phyloP scores from a whole-genome alignment of 2,113 vertebrate genomes.

The Chelonoidis abingdonii region DNA sequence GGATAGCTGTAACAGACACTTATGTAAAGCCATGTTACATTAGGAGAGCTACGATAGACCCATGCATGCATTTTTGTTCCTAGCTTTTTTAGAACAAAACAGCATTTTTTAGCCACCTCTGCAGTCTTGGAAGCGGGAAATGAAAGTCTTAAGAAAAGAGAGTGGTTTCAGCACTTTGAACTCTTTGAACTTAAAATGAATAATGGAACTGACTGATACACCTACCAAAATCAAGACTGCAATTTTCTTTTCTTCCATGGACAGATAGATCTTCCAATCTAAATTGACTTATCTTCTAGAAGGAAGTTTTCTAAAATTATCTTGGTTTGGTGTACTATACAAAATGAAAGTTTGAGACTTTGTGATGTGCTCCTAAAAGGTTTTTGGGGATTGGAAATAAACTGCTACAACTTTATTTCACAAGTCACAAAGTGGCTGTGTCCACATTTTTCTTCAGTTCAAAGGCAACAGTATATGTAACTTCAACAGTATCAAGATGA shows the following conservation, averaged over 20 bases:
- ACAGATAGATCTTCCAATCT: background rate
- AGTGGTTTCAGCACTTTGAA: background rate
- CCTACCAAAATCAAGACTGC: background rate
- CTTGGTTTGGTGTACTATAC: background rate
- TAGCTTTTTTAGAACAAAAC: background rate
- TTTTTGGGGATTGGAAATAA: constrained; percentile 1
- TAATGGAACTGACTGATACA: background rate
- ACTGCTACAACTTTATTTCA: background rate
- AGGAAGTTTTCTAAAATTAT: background rate
- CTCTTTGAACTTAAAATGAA: background rate
- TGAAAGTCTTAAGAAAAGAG: background rate
- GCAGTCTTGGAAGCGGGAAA: background rate
- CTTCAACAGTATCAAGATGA: background rate
- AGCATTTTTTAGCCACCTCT: background rate
- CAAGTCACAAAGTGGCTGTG: background rate
- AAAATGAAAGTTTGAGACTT: background rate
- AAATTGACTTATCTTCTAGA: background rate
- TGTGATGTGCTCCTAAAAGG: background rate
- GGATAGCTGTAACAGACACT: background rate
- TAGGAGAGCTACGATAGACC: background rate
- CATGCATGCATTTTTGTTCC: background rate
- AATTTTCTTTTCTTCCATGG: background rate
- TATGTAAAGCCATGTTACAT: background rate
- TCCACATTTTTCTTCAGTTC: background rate
- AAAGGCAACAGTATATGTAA: background rate